Evolutionary conservation across 2,797 vertebrate species (phyloP).

Genomic region (Carapus acus): DNA sequence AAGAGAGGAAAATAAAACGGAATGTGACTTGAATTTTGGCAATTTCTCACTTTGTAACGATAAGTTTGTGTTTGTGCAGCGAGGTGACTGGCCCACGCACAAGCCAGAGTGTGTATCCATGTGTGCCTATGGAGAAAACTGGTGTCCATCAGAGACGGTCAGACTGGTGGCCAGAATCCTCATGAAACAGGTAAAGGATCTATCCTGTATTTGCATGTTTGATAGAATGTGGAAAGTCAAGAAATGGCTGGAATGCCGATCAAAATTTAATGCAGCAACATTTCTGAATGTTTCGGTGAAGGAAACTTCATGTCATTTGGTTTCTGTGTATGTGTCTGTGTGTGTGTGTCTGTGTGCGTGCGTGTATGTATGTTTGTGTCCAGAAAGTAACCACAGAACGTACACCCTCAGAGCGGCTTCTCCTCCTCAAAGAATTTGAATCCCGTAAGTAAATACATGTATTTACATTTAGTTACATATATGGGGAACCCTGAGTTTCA

Average conservation of each 20-base stretch:
- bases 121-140: slow-evolving; percentile 88
- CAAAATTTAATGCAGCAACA: too few relatives aligned
- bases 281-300: too few relatives aligned
- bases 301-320: too few relatives aligned
- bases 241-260: too few relatives aligned
- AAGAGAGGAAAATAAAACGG: too few relatives aligned
- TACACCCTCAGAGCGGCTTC: slow-evolving; percentile 70
- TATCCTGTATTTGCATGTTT: too few relatives aligned
- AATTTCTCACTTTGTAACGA: too few relatives aligned
- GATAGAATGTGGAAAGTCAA: too few relatives aligned
- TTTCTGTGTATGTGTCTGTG: too few relatives aligned
- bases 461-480: slow-evolving; percentile 48
- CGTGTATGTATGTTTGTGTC: slow-evolving; percentile 19
- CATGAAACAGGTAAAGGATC: slow-evolving; percentile 94
- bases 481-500: background rate
- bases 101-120: slow-evolving; percentile 93
- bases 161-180: slow-evolving; percentile 90
- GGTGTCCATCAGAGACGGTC: slow-evolving; percentile 95
- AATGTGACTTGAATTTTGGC: too few relatives aligned
- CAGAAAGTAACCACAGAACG: slow-evolving; percentile 71
- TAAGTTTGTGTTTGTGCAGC: slow-evolving; percentile 61
- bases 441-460: slow-evolving; percentile 69
- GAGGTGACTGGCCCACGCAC: slow-evolving; percentile 94
- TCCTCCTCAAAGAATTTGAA: slow-evolving; percentile 74
- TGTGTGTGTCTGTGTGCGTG: background rate